Percentiles rank a stretch among this genome's conserved stretches.
Conservation (phyloP, 1,140 invertebrate genomes). For the Drosophila watanabei region DNA sequence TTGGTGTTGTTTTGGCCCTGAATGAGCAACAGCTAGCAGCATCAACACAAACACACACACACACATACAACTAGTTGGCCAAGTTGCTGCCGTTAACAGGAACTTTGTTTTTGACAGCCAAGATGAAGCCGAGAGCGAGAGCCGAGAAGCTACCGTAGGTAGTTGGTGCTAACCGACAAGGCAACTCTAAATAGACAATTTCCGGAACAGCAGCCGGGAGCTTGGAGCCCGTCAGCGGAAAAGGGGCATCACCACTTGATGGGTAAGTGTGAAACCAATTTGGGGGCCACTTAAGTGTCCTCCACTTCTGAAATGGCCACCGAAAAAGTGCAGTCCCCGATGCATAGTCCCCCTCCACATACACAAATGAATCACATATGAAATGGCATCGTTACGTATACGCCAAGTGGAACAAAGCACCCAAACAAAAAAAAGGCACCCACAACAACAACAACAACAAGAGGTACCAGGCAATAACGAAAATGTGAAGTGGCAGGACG, state of each 20-base stretch:
- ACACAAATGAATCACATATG: conserved; percentile 48
- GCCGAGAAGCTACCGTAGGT: neutral
- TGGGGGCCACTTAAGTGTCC: conserved; percentile 79
- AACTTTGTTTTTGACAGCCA: conserved; percentile 59
- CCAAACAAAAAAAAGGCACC: conserved; percentile 7
- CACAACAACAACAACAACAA: conserved; percentile 12
- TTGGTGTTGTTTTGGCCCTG: conserved; percentile 63
- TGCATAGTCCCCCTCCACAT: conserved; percentile 7
- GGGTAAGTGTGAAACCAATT: conserved; percentile 78
- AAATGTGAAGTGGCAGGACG: conserved; percentile 49
- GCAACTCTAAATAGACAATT: conserved; percentile 47
- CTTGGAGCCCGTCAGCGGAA: conserved; percentile 4
- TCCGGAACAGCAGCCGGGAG: conserved; percentile 35
- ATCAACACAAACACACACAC: neutral
- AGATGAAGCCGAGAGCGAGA: conserved; percentile 4
- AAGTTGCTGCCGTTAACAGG: conserved; percentile 40
- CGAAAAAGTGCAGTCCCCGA: conserved; percentile 43
- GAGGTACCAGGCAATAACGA: conserved; percentile 42
- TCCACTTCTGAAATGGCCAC: conserved; percentile 62
- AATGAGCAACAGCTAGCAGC: conserved; percentile 41
- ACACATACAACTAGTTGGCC: neutral
- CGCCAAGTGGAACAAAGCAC: conserved; percentile 66
- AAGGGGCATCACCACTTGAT: conserved; percentile 60
- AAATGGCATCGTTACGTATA: conserved; percentile 77
- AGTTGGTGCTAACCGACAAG: conserved; percentile 18